These are phyloP conservation scores for Setophaga petechia DNA, from an alignment of 2,113 vertebrate genomes.

Conservation along the genomic window DNA sequence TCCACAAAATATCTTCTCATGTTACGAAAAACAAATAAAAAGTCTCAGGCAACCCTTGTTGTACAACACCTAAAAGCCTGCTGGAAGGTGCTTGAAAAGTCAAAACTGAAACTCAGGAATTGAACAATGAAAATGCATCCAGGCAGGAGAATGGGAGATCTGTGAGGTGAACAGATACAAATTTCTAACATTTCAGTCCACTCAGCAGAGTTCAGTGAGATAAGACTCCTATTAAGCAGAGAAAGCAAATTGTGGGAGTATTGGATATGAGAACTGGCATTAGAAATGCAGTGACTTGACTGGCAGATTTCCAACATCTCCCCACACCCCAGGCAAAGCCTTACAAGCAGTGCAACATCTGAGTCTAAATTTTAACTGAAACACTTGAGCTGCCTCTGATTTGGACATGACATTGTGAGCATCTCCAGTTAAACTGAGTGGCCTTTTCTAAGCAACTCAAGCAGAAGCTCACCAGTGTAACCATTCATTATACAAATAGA, in stretches of 20 bases:
- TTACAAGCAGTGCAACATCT: not conserved
- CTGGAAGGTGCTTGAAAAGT: not conserved
- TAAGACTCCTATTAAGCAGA: constrained; percentile 3
- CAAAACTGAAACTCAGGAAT: not conserved
- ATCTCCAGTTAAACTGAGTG: not conserved
- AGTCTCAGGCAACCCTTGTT: not conserved
- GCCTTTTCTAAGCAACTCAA: not conserved
- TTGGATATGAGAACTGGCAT: not conserved
- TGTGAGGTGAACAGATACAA: not conserved
- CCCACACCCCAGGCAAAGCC: not conserved
- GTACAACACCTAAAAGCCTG: not conserved
- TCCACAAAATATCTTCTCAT: not conserved
- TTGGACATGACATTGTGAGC: not conserved
- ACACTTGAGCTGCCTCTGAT: not conserved
- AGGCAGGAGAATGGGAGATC: not conserved
- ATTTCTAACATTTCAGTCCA: constrained; percentile 22
- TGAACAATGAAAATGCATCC: not conserved
- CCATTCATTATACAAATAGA: not conserved
- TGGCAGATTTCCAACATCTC: not conserved
- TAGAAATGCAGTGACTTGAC: not conserved
- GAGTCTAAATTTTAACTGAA: not conserved
- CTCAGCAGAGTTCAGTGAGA: not conserved
- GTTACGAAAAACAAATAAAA: not conserved
- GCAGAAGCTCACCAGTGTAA: not conserved
- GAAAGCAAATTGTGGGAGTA: not conserved